Percentiles rank a stretch among this genome's conserved stretches.
These are phyloP conservation scores for Adineta ricciae DNA, from an alignment of 2,888 invertebrate genomes.

Conservation along the genomic window DNA sequence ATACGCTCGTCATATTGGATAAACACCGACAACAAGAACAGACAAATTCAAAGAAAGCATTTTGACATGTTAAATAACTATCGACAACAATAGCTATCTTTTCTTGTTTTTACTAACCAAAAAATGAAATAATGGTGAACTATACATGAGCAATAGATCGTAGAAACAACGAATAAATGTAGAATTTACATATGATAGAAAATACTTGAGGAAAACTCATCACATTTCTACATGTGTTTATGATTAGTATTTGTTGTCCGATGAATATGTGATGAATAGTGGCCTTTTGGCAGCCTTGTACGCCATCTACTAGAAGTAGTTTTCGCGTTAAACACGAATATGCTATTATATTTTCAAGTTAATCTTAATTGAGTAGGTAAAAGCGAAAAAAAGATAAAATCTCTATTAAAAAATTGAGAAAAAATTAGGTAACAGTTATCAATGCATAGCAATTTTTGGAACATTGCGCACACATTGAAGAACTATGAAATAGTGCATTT, in stretches of 20 bases:
- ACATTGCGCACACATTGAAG: not conserved
- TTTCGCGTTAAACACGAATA: not conserved
- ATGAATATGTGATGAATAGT: not conserved
- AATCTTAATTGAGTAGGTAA: not conserved
- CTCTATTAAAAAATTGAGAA: not conserved
- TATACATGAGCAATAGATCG: not conserved
- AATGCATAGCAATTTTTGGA: not conserved
- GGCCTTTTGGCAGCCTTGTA: not conserved
- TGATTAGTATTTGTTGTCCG: not conserved
- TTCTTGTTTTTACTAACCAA: no score
- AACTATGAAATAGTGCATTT: not conserved
- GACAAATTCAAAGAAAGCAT: not conserved
- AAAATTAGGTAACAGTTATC: not conserved
- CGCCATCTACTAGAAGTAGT: not conserved
- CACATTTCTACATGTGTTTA: not conserved
- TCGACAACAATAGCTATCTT: no score
- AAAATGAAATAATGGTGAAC: not conserved
- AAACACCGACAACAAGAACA: not conserved
- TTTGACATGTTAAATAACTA: not conserved
- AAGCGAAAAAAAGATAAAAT: not conserved
- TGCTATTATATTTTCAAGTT: no score
- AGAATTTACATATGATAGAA: not conserved
- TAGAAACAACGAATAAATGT: not conserved
- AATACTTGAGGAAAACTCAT: not conserved
- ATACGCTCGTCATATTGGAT: conserved; percentile 7